Conservation (phyloP, 1,140 invertebrate genomes). For the Euwallacea similis region DNA sequence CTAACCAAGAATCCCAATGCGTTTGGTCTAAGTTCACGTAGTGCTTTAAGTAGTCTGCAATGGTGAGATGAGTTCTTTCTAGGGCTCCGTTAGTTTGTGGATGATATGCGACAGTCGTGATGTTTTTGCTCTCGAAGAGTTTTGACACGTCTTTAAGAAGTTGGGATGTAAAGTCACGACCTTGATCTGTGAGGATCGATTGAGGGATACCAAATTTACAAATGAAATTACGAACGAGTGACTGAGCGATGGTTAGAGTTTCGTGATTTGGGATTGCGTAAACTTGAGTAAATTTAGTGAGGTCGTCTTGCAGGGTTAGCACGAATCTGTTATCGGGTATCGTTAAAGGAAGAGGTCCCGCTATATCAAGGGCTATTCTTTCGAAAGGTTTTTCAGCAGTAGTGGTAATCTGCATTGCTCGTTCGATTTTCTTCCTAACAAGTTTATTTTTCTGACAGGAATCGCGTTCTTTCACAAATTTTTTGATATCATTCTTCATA, state of each 20-base stretch:
- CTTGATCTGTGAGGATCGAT: constrained; percentile 47
- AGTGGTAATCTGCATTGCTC: constrained; percentile 45
- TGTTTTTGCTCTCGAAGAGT: constrained; percentile 45
- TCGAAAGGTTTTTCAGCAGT: constrained; percentile 39
- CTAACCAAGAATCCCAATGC: constrained; percentile 52
- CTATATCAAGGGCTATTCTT: not conserved
- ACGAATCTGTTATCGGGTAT: constrained; percentile 13
- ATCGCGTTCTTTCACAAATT: constrained; percentile 48
- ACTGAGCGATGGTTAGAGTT: constrained; percentile 46
- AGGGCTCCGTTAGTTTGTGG: constrained; percentile 50
- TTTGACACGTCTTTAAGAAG: constrained; percentile 46
- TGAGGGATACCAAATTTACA: constrained; percentile 43
- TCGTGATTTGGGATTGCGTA: constrained; percentile 46
- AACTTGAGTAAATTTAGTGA: constrained; percentile 39
- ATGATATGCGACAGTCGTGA: constrained; percentile 40
- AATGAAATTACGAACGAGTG: constrained; percentile 39
- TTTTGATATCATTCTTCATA: constrained; percentile 44
- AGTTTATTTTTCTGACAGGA: constrained; percentile 51
- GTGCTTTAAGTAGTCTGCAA: constrained; percentile 53
- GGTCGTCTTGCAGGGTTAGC: constrained; percentile 38
- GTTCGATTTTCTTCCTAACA: constrained; percentile 35
- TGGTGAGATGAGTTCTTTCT: constrained; percentile 51
- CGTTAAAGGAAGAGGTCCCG: not conserved
- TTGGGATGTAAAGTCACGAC: constrained; percentile 45
- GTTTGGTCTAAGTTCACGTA: constrained; percentile 50